Conservation (phyloP, 2,888 invertebrate species). For the Agriopis aurantiaria region DNA sequence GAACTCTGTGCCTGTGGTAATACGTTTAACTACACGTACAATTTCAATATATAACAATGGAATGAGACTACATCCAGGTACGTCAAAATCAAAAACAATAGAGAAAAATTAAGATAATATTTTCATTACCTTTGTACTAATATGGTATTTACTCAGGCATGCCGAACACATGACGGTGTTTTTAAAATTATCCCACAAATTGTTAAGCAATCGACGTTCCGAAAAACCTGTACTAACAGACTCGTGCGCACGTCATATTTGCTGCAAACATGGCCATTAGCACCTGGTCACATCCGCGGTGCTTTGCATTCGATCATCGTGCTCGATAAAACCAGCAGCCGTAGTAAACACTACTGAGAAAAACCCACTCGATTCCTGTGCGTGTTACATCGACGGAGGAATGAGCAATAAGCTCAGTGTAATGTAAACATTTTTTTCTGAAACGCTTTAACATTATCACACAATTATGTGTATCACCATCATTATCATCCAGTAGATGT, state of each 20-base stretch:
- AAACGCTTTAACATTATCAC: no score
- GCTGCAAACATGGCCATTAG: slow-evolving; percentile 54
- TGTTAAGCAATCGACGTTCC: slow-evolving; percentile 39
- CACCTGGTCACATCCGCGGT: slow-evolving; percentile 50
- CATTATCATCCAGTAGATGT: no score
- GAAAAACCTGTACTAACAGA: slow-evolving; percentile 43
- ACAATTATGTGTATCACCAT: no score
- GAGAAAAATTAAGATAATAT: not conserved
- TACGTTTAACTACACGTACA: no score
- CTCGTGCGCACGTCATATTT: slow-evolving; percentile 35
- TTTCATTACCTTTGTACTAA: not conserved
- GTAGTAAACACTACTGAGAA: slow-evolving; percentile 60
- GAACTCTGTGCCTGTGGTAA: no score
- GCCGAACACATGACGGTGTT: slow-evolving; percentile 23
- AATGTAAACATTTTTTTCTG: no score
- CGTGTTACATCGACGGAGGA: slow-evolving; percentile 35
- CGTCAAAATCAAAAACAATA: no score
- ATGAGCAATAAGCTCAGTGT: slow-evolving; percentile 22
- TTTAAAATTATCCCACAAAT: slow-evolving; percentile 31
- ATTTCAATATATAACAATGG: no score
- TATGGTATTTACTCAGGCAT: slow-evolving; percentile 15
- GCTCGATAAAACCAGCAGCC: slow-evolving; percentile 39
- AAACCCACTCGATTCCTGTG: slow-evolving; percentile 65
- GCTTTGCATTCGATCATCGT: slow-evolving; percentile 49
- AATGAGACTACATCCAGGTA: no score